These are phyloP conservation scores for Sericinus montela DNA, from an alignment of 2,888 invertebrate species.

Conservation along the genomic window DNA sequence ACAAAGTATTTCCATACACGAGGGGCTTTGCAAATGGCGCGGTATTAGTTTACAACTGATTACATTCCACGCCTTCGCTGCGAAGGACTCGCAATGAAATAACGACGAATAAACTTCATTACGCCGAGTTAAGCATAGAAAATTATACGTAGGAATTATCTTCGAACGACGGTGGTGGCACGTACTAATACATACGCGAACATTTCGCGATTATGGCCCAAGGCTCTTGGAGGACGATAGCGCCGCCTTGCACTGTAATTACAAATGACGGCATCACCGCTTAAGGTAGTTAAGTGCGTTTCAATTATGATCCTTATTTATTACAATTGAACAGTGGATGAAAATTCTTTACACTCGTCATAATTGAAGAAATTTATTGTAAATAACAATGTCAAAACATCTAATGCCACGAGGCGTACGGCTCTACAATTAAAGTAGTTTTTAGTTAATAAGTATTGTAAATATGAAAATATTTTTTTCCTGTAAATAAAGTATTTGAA, in stretches of 20 bases:
- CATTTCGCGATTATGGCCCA: slow-evolving; percentile 23
- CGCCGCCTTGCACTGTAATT: slow-evolving; percentile 21
- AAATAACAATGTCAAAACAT: background rate
- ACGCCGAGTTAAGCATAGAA: slow-evolving; percentile 73
- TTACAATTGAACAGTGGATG: slow-evolving; percentile 22
- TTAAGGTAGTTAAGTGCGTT: slow-evolving; percentile 21
- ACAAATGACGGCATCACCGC: slow-evolving; percentile 59
- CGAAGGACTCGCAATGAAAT: slow-evolving; percentile 74
- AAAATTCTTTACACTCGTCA: slow-evolving; percentile 23
- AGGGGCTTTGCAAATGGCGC: slow-evolving; percentile 64
- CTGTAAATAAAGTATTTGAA: no score
- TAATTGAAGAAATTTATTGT: background rate
- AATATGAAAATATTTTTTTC: no score
- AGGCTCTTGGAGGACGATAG: slow-evolving; percentile 19
- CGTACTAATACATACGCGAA: slow-evolving; percentile 45
- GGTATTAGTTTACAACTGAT: slow-evolving; percentile 77
- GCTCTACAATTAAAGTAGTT: no score
- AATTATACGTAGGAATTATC: slow-evolving; percentile 78
- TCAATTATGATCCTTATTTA: slow-evolving; percentile 17
- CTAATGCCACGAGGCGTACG: no score
- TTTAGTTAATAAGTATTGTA: no score
- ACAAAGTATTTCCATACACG: slow-evolving; percentile 76
- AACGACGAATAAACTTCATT: slow-evolving; percentile 77
- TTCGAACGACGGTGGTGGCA: slow-evolving; percentile 57
- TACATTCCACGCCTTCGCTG: slow-evolving; percentile 68